Evolutionary conservation across 2,797 vertebrate genomes (phyloP).

Genomic region (Tenualosa ilisha): DNA sequence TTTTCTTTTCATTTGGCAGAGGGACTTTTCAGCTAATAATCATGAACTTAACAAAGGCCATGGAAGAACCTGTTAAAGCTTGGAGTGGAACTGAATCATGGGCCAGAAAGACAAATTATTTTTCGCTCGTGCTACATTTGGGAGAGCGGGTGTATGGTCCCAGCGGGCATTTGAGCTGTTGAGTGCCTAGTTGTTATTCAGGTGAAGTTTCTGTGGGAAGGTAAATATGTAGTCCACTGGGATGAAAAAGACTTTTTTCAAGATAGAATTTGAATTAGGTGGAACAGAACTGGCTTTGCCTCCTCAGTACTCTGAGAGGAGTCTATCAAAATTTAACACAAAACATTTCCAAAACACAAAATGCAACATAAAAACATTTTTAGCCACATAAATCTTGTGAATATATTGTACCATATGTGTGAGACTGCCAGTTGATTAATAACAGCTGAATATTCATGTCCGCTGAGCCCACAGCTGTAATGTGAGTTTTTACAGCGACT

Average conservation of each 20-base stretch:
- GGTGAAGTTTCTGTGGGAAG: background rate
- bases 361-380: background rate
- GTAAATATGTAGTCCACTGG: background rate
- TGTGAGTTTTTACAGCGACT: background rate
- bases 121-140: no score
- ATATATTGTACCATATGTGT: background rate
- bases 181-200: background rate
- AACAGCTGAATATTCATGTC: background rate
- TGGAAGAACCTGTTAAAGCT: no score
- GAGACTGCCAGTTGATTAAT: background rate
- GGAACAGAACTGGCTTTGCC: background rate
- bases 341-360: background rate
- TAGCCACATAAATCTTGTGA: background rate
- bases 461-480: background rate
- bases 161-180: no score
- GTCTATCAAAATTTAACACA: background rate
- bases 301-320: background rate
- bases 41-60: no score
- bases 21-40: no score
- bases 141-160: no score
- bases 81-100: no score
- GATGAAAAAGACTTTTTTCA: background rate
- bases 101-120: no score
- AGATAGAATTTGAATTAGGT: background rate
- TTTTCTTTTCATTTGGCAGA: no score